Evolutionary conservation across 2,113 vertebrate genomes (phyloP).

Genomic region (Apodemus sylvaticus): DNA sequence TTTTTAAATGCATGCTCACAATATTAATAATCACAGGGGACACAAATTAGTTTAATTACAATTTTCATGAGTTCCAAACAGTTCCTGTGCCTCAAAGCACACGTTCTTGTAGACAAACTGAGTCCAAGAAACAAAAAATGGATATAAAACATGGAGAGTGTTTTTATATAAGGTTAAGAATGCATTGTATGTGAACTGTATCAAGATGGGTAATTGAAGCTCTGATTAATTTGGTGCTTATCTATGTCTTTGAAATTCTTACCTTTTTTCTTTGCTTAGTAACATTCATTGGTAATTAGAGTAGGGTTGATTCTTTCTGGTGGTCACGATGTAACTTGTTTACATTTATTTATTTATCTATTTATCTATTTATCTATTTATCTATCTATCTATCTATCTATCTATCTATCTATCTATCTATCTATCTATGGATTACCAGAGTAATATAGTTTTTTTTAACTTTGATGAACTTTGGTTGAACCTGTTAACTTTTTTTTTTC

Average conservation of each 20-base stretch:
- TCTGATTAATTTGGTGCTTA: not conserved
- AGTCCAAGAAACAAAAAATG: not conserved
- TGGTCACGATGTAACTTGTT: not conserved
- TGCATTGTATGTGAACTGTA: not conserved
- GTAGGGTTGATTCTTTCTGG: not conserved
- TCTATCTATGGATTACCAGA: not conserved
- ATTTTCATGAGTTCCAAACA: not conserved
- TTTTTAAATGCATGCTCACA: not conserved
- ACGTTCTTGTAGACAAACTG: not conserved
- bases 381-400: not conserved
- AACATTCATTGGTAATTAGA: not conserved
- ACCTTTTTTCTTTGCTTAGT: not conserved
- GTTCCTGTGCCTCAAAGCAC: not conserved
- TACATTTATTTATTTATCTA: not conserved
- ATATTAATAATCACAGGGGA: not conserved
- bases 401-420: not conserved
- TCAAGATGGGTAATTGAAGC: not conserved
- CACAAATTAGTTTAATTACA: not conserved
- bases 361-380: not conserved
- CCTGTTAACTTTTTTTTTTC: not conserved
- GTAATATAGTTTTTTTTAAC: not conserved
- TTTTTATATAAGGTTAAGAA: not conserved
- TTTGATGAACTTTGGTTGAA: slow-evolving; percentile 1
- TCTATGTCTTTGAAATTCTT: not conserved
- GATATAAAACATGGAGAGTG: not conserved